Evolutionary conservation across 2,888 invertebrate species (phyloP), one percentile per base, ranked within the genome.

Genomic region (Protula sp.): DNA sequence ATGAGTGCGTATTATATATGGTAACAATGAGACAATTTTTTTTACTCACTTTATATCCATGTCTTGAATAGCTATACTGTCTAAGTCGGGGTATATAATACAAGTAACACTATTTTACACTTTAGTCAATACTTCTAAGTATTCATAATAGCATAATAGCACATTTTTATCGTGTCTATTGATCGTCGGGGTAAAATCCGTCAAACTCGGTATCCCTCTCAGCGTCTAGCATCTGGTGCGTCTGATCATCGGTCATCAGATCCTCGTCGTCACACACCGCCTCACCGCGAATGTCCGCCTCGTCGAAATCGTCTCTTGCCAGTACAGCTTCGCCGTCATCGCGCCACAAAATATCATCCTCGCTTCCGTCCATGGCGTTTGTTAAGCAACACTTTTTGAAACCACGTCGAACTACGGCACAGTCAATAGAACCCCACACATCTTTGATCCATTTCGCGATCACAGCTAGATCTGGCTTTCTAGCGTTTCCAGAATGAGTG

Each of bases 351-450:
- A 55, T 38, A 27, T 55, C 55, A 55, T 45, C 55, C 24, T 55
- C 55, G 5, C 38, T 55, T 24, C 55, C 55, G 45, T 55, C 45
- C 55, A 55, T 30, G n/a, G 3, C 55, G 28, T 55, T 55, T 19
- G 22, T 55, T 1, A 55, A 26, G 45, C 45, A 55, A n/a, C 1
- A 55, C 26, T 55, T 55, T 29, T 54, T 55, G 55, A 55, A 53
- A 14, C 27, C 53, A 14, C 29, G 24, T 9, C 14, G 14, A 28
- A 55, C 24, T 1, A 2, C 2, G 4, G 38, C 9, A 4, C 1
- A 9, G 55, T 38, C 55, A 24, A 55, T 38, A 26, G 22, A 14
- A 22, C 24, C 55, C 55, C 26, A 55, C 5, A 26, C 14, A 5
- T 53, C 53, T 29, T 29, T 2, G 53, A 53, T 29, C 53, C 53